Conservation (phyloP, 37 sponge, comb jelly and placozoan species). For the Cliona cf. orientalis region DNA sequence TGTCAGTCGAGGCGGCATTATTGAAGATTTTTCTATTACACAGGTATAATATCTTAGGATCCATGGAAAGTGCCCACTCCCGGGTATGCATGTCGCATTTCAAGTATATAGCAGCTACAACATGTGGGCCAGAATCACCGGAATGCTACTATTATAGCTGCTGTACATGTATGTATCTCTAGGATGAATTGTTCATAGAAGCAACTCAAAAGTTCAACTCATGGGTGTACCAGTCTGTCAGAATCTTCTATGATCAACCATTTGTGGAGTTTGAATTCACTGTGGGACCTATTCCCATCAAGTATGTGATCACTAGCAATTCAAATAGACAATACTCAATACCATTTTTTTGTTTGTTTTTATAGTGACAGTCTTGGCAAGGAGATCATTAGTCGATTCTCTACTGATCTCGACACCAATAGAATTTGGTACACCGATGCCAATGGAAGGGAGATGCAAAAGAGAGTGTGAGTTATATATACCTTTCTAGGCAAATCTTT, state of each 20-base stretch:
- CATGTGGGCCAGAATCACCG: no score
- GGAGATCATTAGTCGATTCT: constrained; percentile 87
- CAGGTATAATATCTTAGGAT: no score
- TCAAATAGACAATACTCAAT: no score
- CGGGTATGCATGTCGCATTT: no score
- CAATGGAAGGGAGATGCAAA: constrained; percentile 93
- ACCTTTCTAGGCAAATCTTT: no score
- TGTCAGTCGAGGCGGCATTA: background rate
- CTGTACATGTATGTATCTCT: no score
- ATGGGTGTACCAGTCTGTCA: constrained; percentile 64
- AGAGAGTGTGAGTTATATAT: constrained; percentile 63
- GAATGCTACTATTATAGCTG: no score
- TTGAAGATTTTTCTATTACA: no score
- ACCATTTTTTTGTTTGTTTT: background rate
- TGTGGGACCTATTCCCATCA: constrained; percentile 76
- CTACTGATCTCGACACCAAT: constrained; percentile 59
- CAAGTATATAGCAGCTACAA: no score
- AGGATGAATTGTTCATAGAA: constrained; percentile 75
- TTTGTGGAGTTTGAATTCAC: constrained; percentile 82
- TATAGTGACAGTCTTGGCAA: constrained; percentile 81
- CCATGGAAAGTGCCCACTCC: no score
- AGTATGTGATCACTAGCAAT: constrained; percentile 14
- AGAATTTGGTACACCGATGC: constrained; percentile 90
- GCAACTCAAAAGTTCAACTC: constrained; percentile 61
- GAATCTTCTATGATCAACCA: constrained; percentile 46